These are phyloP conservation scores for Globodera ellingtonae DNA, from an alignment of 1,140 invertebrate genomes.

Conservation along the genomic window DNA sequence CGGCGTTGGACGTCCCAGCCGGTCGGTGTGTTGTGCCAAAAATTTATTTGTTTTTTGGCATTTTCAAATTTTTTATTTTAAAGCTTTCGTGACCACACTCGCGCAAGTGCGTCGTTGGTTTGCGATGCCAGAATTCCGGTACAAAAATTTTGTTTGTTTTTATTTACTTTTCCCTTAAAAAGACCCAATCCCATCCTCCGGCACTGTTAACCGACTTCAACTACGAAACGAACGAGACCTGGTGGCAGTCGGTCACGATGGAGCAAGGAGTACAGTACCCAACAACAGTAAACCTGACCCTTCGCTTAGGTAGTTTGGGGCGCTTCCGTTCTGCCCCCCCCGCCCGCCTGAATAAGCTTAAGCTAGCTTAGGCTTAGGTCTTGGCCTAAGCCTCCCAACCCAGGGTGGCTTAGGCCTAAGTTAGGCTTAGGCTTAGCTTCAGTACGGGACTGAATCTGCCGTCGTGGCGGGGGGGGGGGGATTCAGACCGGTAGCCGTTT, in stretches of 20 bases:
- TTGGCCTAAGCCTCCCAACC: too few species aligned
- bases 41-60: neutral
- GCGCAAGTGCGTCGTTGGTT: too few species aligned
- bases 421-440: too few species aligned
- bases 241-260: constrained; percentile 99
- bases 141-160: neutral
- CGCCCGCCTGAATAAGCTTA: too few species aligned
- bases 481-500: too few species aligned
- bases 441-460: too few species aligned
- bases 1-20: constrained; percentile 74
- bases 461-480: too few species aligned
- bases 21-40: neutral
- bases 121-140: constrained; percentile 13
- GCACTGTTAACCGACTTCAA: constrained; percentile 85
- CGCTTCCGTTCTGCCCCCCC: too few species aligned
- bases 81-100: neutral
- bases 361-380: too few species aligned
- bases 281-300: constrained; percentile 85
- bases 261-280: constrained; percentile 86
- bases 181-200: constrained; percentile 74
- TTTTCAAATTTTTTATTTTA: neutral
- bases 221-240: constrained; percentile 83
- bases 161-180: neutral
- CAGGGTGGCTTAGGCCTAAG: too few species aligned
- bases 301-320: constrained; percentile 74